phyloP scores from a whole-genome alignment of 2,113 vertebrate species.

The Seriola rivoliana region DNA sequence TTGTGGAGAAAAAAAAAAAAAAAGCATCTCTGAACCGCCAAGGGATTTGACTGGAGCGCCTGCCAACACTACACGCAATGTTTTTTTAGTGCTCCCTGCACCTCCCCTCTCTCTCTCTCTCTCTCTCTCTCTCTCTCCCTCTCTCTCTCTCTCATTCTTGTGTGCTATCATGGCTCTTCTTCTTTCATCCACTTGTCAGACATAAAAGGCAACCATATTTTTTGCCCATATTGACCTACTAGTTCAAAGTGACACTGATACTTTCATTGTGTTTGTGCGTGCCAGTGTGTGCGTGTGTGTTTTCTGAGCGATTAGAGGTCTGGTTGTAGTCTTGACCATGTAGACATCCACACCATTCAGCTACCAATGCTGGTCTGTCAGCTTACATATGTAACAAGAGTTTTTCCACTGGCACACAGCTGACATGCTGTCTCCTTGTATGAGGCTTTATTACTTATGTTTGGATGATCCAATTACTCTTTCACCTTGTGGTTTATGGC shows the following conservation, averaged over 20 bases:
- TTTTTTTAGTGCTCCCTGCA: constrained; percentile 66
- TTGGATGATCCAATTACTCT: constrained; percentile 75
- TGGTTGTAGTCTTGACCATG: constrained; percentile 25
- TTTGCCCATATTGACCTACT: constrained; percentile 56
- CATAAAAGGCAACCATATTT: constrained; percentile 54
- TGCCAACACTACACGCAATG: constrained; percentile 78
- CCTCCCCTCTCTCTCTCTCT: constrained; percentile 22
- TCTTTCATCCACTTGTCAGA: constrained; percentile 67
- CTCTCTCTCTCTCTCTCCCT: constrained; percentile 11
- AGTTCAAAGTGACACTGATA: constrained; percentile 63
- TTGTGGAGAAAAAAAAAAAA: constrained; percentile 9
- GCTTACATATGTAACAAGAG: constrained; percentile 71
- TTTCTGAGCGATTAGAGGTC: constrained; percentile 21
- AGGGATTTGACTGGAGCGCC: constrained; percentile 80
- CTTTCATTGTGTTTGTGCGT: constrained; percentile 28
- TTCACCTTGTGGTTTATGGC: constrained; percentile 75
- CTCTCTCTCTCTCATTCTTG: neutral
- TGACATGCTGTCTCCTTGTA: constrained; percentile 69
- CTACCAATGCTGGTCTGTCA: constrained; percentile 57
- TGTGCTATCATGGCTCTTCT: constrained; percentile 30
- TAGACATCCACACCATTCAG: constrained; percentile 35
- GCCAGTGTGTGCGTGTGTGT: constrained; percentile 11
- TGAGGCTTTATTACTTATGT: constrained; percentile 77
- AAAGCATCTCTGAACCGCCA: constrained; percentile 71
- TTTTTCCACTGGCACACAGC: constrained; percentile 67